Conservation (phyloP, 2,113 vertebrate species). For the Lepus europaeus region DNA sequence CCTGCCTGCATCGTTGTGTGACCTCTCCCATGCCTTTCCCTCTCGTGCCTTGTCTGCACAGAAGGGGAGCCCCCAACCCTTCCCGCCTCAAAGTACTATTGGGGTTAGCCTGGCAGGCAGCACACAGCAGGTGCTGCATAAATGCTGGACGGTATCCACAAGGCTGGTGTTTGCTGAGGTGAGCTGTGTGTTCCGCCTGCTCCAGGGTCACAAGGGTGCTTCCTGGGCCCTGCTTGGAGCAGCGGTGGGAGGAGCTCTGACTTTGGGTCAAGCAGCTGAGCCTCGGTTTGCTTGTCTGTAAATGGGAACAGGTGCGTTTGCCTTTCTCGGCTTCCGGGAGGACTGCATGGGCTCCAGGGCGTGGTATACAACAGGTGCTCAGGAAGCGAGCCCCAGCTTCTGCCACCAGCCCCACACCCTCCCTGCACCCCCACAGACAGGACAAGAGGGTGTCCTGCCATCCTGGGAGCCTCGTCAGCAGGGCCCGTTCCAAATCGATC, state of each 20-base stretch:
- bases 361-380: not conserved
- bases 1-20: not conserved
- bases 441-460: not conserved
- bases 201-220: not conserved
- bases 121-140: not conserved
- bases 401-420: not conserved
- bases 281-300: rapidly evolving
- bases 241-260: not conserved
- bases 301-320: not conserved
- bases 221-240: not conserved
- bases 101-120: not conserved
- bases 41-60: not conserved
- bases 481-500: slow-evolving; percentile 36
- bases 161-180: not conserved
- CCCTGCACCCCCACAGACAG: not conserved
- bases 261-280: not conserved
- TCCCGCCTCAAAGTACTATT: rapidly evolving
- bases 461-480: slow-evolving; percentile 39
- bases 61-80: not conserved
- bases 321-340: not conserved
- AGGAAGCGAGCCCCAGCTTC: not conserved
- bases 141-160: not conserved
- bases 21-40: not conserved
- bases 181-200: not conserved
- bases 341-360: not conserved